Evolutionary conservation across 2,888 invertebrate genomes (phyloP), one percentile per base, ranked within the genome.

Genomic region (Caenorhabditis sp.): DNA sequence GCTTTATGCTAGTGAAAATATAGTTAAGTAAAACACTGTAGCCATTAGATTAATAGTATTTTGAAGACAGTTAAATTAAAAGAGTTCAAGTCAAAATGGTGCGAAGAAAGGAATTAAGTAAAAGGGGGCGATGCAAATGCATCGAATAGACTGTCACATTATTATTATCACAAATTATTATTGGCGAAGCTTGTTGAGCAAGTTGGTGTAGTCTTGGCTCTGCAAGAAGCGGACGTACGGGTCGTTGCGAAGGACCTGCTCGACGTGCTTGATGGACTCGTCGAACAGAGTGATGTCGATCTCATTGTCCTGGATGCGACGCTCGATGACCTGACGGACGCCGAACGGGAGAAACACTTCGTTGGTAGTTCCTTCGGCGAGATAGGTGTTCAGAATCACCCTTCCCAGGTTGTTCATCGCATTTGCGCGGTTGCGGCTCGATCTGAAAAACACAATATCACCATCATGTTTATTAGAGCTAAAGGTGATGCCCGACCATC

Each of bases 321-420:
- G 80, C 39, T 85, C 85, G 35, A 87, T 84, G 53, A 80, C 76
- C 50, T 88, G 87, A 20, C 88, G 85, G 32, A 87, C 78, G 0
- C 86, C 87, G 53, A 85, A 87, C 45, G 88, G 88, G n/a, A 88
- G 79, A 61, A 85, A 88, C 13, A 88, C 87, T 79, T 88, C 88
- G 62, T 85, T 88, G 24, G 78, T 50, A 13, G 81, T 79, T 43
- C 88, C 88, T 53, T 88, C 88, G 6, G 81, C 78, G 43, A 88
- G 75, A 62, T 86, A 88, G 17, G 85, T 85, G n/a, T 80, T 79
- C 22, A 86, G 78, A 37, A 88, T 88, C 24, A 83, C 84, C 41
- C 75, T 76, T 1, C 82, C 87, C 80, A 88, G 78, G 59, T 86
- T 86, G 45, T 71, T 55, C 86, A 88, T 87, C 7, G 88, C 87